Conservation (phyloP, 2,797 vertebrate genomes). For the Sebastes miniatus region DNA sequence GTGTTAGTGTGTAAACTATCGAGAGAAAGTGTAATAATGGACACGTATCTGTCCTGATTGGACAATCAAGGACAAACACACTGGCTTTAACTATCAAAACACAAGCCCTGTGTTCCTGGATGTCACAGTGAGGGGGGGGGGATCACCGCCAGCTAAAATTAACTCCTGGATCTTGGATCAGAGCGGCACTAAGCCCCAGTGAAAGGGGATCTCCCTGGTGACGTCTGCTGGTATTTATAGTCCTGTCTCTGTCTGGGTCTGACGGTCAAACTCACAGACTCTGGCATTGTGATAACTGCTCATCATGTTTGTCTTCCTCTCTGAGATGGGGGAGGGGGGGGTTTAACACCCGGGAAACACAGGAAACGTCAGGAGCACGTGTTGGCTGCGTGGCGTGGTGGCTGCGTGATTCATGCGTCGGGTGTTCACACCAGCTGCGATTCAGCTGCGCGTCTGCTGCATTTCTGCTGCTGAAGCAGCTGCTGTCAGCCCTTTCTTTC, state of each 20-base stretch:
- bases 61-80: neutral
- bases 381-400: no score
- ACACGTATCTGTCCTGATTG: neutral
- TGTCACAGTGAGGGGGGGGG: neutral
- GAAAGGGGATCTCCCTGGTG: constrained; percentile 65
- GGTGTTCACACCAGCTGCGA: no score
- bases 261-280: neutral
- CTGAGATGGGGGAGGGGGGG: no score
- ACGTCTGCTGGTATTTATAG: constrained; percentile 53
- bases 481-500: no score
- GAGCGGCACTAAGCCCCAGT: constrained; percentile 40
- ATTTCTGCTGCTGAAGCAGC: no score
- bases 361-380: no score
- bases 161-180: constrained; percentile 38
- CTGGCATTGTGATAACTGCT: neutral
- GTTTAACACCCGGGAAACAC: neutral
- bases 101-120: neutral
- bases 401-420: no score
- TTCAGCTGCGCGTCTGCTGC: no score
- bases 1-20: no score
- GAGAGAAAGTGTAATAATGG: neutral
- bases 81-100: constrained; percentile 2
- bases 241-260: constrained; percentile 19
- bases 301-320: neutral
- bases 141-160: constrained; percentile 35